Evolutionary conservation across 1,140 invertebrate species (phyloP), one percentile per base, ranked within the genome.

Genomic region (Macrosteles quadrilineatus): DNA sequence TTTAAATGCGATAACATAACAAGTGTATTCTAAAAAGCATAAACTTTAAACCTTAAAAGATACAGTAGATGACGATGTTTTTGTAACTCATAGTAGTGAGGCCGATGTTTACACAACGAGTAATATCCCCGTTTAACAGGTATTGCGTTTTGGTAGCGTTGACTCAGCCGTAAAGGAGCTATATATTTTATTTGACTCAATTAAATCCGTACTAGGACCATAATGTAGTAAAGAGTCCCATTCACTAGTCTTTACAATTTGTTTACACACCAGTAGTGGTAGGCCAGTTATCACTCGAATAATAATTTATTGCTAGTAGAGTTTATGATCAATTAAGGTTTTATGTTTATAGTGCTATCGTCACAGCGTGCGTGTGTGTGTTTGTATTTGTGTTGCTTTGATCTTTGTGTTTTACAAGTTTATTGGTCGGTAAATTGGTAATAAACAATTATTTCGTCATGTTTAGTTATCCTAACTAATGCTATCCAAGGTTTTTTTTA

Each of bases 281-380:
- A 21, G 55, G 55, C n/a, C 55, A 59, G 55, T 59, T 27, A 59
- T 59, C 55, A 27, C 55, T 59, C 55, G 55, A 59, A 59, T 59
- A 27, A 59, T 59, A 59, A 59, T 59, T 59, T 59, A 29, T 59
- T 59, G 55, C n/a, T 59, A 59, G 14, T 59, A 59, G 21, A 29
- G 21, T 59, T 59, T 59, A 59, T 59, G n/a, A 25, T 23, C 55
- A 59, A 59, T 59, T 59, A 50, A 59, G 55, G 6, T 4, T 14
- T 59, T 59, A 59, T 59, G 47, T 14, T 59, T 59, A 59, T 59
- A 23, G 47, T 17, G 55, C 55, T 59, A 9, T 59, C 17, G 47
- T 29, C 12, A 4, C 14, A 14, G 32, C 14, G 32, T 6, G 32
- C 32, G 32, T 36, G 32, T 36, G 32, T 50, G 21, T 50, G 47